These are phyloP conservation scores for Sus cebifrons DNA, from an alignment of 2,797 vertebrate species.

Conservation along the genomic window DNA sequence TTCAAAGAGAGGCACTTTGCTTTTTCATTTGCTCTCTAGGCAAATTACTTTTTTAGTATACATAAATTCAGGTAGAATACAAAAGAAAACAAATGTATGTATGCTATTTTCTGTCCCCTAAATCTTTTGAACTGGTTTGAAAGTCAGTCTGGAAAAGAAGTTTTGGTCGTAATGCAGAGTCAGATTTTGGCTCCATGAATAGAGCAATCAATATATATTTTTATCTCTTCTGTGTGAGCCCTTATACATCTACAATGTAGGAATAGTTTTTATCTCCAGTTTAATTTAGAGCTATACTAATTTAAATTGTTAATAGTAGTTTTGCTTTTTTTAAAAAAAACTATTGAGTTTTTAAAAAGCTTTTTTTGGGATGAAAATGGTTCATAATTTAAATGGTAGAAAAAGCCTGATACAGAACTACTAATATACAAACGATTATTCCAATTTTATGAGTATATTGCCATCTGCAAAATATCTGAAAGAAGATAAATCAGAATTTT, in stretches of 20 bases:
- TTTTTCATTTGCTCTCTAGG: slow-evolving; percentile 48
- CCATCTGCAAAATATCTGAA: slow-evolving; percentile 37
- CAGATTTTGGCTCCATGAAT: slow-evolving; percentile 2
- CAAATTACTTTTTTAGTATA: background rate
- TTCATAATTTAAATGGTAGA: background rate
- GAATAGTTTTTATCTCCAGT: slow-evolving; percentile 47
- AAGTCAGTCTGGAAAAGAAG: slow-evolving; percentile 63
- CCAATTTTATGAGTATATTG: slow-evolving; percentile 15
- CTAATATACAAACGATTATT: slow-evolving; percentile 39
- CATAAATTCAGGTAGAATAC: no score
- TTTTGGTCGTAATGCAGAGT: slow-evolving; percentile 35
- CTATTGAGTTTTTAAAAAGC: slow-evolving; percentile 20
- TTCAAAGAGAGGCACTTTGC: slow-evolving; percentile 18
- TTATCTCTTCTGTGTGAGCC: background rate
- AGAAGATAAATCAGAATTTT: slow-evolving; percentile 54
- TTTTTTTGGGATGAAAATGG: slow-evolving; percentile 9
- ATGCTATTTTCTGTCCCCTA: slow-evolving; percentile 48
- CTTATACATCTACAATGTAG: background rate
- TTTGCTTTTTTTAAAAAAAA: slow-evolving; percentile 27
- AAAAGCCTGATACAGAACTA: background rate
- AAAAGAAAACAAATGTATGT: background rate
- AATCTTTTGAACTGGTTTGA: slow-evolving; percentile 64
- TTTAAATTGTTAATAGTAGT: background rate
- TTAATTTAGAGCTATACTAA: slow-evolving; percentile 57
- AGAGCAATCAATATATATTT: background rate